phyloP scores from a whole-genome alignment of 2,888 invertebrate species.

The Sesia bembeciformis region DNA sequence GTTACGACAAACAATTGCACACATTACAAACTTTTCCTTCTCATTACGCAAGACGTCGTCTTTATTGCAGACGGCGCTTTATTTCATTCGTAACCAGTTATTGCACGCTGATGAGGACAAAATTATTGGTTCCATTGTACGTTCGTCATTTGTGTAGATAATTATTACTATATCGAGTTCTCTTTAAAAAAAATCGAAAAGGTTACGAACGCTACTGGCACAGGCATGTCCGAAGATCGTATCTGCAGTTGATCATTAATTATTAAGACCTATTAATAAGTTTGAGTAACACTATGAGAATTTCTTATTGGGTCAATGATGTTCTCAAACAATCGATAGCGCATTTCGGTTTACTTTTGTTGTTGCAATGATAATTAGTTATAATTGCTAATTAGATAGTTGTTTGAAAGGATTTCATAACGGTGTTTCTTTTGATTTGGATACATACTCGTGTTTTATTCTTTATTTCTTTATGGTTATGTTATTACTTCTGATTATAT shows the following conservation, averaged over 20 bases:
- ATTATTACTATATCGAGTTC: slow-evolving; percentile 26
- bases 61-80: slow-evolving; percentile 27
- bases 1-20: not conserved
- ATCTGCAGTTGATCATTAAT: slow-evolving; percentile 12
- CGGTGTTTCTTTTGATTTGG: no score
- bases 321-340: slow-evolving; percentile 27
- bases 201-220: slow-evolving; percentile 10
- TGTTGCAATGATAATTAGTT: not conserved
- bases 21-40: slow-evolving; percentile 21
- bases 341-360: not conserved
- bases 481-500: no score
- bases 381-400: not conserved
- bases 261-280: slow-evolving; percentile 35
- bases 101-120: slow-evolving; percentile 34
- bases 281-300: slow-evolving; percentile 34
- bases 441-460: no score
- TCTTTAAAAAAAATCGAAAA: slow-evolving; percentile 20
- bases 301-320: slow-evolving; percentile 49
- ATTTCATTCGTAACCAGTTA: slow-evolving; percentile 24
- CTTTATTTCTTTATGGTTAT: no score
- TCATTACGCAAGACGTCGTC: slow-evolving; percentile 31
- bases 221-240: not conserved
- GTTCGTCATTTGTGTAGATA: slow-evolving; percentile 19
- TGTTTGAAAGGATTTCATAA: not conserved
- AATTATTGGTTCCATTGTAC: slow-evolving; percentile 46